phyloP scores from a whole-genome alignment of 2,888 invertebrate genomes.

The Drosophila atripex region DNA sequence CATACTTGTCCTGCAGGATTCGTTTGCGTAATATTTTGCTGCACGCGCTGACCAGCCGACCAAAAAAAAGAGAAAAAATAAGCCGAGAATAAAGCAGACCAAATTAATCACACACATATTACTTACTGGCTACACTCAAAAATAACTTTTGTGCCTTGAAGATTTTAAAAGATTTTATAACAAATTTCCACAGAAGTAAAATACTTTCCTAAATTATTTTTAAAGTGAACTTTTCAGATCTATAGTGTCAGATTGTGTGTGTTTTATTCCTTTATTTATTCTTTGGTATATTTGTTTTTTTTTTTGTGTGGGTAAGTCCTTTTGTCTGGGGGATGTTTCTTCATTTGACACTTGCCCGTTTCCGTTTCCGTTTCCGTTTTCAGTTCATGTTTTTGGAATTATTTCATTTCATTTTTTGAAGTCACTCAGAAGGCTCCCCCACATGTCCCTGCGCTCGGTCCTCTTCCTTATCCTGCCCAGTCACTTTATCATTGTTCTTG shows the following conservation, averaged over 20 bases:
- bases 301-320: slow-evolving; percentile 27
- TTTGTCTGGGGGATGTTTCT: slow-evolving; percentile 54
- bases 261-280: slow-evolving; percentile 2
- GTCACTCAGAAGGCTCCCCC: slow-evolving; percentile 41
- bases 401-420: slow-evolving; percentile 72
- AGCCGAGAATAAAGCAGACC: slow-evolving; percentile 53
- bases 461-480: slow-evolving; percentile 14
- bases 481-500: slow-evolving; percentile 63
- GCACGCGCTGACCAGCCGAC: slow-evolving; percentile 64
- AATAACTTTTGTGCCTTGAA: neutral
- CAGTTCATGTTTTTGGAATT: slow-evolving; percentile 76
- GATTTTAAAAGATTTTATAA: neutral
- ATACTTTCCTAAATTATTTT: neutral
- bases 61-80: slow-evolving; percentile 47
- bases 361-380: slow-evolving; percentile 75
- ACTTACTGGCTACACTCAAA: slow-evolving; percentile 40
- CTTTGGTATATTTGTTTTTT: neutral
- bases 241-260: slow-evolving; percentile 8
- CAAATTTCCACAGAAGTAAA: neutral
- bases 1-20: slow-evolving; percentile 26
- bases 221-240: slow-evolving; percentile 13
- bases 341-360: slow-evolving; percentile 71
- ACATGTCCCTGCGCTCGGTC: slow-evolving; percentile 20
- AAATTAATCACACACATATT: slow-evolving; percentile 78
- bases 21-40: slow-evolving; percentile 57